These are phyloP conservation scores for Cavia porcellus DNA, from an alignment of 2,113 vertebrate genomes.

Conservation along the genomic window DNA sequence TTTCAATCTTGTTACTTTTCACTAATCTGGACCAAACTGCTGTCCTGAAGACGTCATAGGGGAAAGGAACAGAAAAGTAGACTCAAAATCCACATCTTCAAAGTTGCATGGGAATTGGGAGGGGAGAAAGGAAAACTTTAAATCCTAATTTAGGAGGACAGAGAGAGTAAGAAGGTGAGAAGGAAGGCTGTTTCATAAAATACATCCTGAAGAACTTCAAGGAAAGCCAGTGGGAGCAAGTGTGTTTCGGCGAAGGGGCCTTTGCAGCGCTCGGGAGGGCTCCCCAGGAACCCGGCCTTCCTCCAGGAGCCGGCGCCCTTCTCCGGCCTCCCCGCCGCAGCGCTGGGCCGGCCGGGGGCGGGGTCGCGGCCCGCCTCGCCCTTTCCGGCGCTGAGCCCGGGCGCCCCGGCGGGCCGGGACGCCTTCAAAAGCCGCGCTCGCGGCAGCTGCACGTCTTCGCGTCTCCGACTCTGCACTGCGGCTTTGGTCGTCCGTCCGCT, in stretches of 20 bases:
- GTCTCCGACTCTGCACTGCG: not conserved
- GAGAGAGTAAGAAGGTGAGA: not conserved
- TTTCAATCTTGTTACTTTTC: not conserved
- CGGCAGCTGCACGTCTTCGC: not conserved
- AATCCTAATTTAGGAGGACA: not conserved
- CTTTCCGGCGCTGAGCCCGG: rapidly evolving
- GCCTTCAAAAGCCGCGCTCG: not conserved
- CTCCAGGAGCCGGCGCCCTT: not conserved
- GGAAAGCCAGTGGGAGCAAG: not conserved
- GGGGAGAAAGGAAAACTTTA: not conserved
- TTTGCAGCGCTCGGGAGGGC: not conserved
- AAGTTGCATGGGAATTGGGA: not conserved
- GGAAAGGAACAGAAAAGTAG: not conserved
- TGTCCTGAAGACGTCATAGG: not conserved
- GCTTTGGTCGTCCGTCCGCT: no score
- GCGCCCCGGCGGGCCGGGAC: not conserved
- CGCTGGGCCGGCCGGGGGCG: conserved; percentile 6
- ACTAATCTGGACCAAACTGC: not conserved
- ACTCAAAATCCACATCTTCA: not conserved
- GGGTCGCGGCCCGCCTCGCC: not conserved
- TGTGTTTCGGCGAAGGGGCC: not conserved
- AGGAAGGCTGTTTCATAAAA: not conserved
- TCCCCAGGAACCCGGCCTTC: not conserved
- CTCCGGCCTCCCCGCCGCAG: not conserved
- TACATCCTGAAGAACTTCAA: not conserved